Conservation (phyloP, 2,113 vertebrate species). For the Piliocolobus tephrosceles region DNA sequence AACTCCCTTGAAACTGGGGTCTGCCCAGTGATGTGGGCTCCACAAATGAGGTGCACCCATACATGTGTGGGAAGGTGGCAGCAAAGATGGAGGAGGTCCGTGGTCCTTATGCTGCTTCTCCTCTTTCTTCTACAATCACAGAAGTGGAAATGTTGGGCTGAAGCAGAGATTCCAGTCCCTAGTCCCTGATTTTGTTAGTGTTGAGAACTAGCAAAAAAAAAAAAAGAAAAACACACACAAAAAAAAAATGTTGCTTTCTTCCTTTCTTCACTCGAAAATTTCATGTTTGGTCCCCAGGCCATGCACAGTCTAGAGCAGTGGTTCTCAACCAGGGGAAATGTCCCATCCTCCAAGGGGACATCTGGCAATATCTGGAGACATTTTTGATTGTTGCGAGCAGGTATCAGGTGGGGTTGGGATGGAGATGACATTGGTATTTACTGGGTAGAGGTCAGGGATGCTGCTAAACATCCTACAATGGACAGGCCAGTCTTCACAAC, state of each 20-base stretch:
- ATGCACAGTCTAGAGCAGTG: not conserved
- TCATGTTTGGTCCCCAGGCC: not conserved
- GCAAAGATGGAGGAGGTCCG: not conserved
- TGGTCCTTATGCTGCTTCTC: not conserved
- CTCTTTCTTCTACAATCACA: not conserved
- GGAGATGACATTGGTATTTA: not conserved
- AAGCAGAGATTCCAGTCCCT: not conserved
- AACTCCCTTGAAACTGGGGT: not conserved
- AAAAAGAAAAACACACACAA: too few relatives aligned
- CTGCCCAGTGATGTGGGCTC: not conserved
- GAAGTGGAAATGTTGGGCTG: too few relatives aligned
- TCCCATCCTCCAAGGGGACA: not conserved
- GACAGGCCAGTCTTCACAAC: not conserved
- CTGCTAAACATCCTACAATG: not conserved
- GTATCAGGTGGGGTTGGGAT: rapidly evolving
- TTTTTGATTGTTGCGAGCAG: not conserved
- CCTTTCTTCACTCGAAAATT: not conserved
- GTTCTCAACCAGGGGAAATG: not conserved
- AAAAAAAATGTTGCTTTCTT: not conserved
- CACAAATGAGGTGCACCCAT: not conserved
- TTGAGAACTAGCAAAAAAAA: not conserved
- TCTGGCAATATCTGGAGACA: not conserved
- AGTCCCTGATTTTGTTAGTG: not conserved
- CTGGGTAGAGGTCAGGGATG: not conserved
- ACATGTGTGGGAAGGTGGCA: not conserved